These are phyloP conservation scores for Siderastrea siderea DNA, from an alignment of 92 coral and sea anemone genomes.

Conservation along the genomic window DNA sequence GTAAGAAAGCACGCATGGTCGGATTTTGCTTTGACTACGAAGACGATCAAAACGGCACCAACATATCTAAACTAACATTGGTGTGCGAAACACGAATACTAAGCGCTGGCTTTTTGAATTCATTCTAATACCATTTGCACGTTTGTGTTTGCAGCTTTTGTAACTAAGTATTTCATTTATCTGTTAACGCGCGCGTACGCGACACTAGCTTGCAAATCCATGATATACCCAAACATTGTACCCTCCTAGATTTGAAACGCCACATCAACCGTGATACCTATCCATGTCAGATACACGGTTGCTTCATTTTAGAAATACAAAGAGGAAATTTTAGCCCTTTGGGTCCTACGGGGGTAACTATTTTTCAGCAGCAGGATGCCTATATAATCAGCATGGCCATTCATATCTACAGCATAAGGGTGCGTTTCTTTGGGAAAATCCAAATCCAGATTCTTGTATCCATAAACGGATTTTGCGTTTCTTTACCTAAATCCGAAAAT, in stretches of 20 bases:
- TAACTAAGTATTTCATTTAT: conserved; percentile 25
- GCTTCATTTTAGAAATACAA: not conserved
- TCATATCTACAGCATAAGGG: too few relatives aligned
- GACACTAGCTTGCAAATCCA: not conserved
- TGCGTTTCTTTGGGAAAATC: too few relatives aligned
- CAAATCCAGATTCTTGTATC: too few relatives aligned
- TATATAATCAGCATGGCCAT: too few relatives aligned
- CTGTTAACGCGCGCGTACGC: not conserved
- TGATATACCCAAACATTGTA: not conserved
- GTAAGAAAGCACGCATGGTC: not conserved
- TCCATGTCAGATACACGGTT: not conserved
- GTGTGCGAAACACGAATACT: not conserved
- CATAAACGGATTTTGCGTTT: too few relatives aligned
- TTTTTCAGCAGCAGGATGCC: too few relatives aligned
- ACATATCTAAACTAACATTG: not conserved
- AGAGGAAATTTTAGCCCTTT: not conserved
- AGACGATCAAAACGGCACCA: not conserved
- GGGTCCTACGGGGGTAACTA: too few relatives aligned
- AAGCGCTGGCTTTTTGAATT: not conserved
- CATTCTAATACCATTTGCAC: conserved; percentile 26
- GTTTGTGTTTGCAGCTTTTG: conserved; percentile 2
- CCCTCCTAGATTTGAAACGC: not conserved
- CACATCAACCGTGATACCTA: not conserved
- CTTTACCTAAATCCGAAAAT: too few relatives aligned
- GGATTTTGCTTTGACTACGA: not conserved